A percentile compares a stretch with the other conserved stretches of the same genome.
These are phyloP conservation scores for Osmerus mordax DNA, from an alignment of 2,113 vertebrate species.

Conservation along the genomic window DNA sequence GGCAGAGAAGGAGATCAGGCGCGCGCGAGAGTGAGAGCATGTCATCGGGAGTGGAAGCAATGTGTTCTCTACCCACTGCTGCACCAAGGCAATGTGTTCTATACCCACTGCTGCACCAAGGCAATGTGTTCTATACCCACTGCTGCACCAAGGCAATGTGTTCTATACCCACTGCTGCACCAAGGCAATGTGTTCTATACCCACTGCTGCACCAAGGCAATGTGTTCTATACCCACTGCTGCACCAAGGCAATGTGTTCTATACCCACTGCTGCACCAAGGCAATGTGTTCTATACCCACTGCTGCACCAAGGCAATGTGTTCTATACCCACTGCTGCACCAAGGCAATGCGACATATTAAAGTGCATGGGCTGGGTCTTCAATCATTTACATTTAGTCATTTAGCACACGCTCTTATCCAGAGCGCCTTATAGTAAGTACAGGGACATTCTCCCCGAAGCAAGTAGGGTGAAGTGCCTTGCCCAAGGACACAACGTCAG, in stretches of 20 bases:
- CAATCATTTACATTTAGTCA: too few relatives aligned
- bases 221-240: not conserved
- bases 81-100: not conserved
- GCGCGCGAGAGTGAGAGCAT: too few relatives aligned
- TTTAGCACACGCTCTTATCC: too few relatives aligned
- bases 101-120: not conserved
- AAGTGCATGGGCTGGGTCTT: too few relatives aligned
- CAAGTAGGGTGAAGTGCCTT: too few relatives aligned
- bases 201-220: conserved; percentile 12
- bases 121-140: not conserved
- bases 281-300: not conserved
- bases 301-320: conserved; percentile 19
- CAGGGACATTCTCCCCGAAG: too few relatives aligned
- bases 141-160: conserved; percentile 19
- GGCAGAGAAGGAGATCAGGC: too few relatives aligned
- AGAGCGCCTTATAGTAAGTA: too few relatives aligned
- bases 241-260: conserved; percentile 16
- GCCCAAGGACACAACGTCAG: too few relatives aligned
- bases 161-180: not conserved
- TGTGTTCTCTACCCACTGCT: not conserved
- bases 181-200: conserved; percentile 6
- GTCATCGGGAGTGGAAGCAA: conserved; percentile 31
- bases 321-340: not conserved
- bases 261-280: not conserved
- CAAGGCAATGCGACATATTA: not conserved